phyloP scores from a whole-genome alignment of 2,888 invertebrate species.

The Lasioglossum vierecki region DNA sequence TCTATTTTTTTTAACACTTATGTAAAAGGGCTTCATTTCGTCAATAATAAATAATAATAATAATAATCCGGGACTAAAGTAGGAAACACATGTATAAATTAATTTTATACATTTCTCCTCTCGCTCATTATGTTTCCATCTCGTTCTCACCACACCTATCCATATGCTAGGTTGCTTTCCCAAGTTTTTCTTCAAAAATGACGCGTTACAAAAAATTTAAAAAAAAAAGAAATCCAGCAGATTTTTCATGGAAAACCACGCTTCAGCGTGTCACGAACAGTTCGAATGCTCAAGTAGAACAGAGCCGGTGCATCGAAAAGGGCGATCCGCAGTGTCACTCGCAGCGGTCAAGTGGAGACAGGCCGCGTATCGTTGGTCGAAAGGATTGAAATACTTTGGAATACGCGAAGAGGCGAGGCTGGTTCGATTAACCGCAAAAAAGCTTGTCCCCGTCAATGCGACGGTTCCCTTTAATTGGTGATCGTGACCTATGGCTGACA shows the following conservation, averaged over 20 bases:
- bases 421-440: neutral
- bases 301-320: neutral
- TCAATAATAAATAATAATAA: too few relatives aligned
- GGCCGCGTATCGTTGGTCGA: neutral
- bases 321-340: neutral
- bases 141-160: too few relatives aligned
- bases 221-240: neutral
- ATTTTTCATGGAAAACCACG: neutral
- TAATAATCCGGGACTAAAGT: too few relatives aligned
- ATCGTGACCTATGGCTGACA: neutral
- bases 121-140: too few relatives aligned
- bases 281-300: constrained; percentile 5
- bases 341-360: neutral
- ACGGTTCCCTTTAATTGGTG: neutral
- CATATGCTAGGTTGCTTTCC: too few relatives aligned
- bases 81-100: too few relatives aligned
- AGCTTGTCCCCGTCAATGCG: neutral
- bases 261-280: neutral
- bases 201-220: neutral
- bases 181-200: too few relatives aligned
- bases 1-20: too few relatives aligned
- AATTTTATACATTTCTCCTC: too few relatives aligned
- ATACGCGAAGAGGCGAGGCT: neutral
- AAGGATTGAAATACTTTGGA: neutral
- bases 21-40: too few relatives aligned